phyloP scores from a whole-genome alignment of 2,888 invertebrate species.

The Heliconius ismenius region DNA sequence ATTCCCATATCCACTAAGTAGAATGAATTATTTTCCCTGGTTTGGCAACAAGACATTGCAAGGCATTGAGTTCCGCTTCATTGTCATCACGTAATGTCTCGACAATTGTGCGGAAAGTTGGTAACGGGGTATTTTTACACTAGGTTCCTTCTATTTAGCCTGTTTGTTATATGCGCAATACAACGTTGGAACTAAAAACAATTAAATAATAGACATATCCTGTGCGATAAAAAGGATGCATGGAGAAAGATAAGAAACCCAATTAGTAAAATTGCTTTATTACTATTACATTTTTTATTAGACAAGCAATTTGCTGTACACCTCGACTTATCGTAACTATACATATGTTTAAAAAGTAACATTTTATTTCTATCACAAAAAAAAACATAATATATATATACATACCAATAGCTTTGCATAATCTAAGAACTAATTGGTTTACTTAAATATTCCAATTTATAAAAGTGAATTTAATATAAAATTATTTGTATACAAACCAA shows the following conservation, averaged over 20 bases:
- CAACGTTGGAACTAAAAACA: background rate
- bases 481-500: background rate
- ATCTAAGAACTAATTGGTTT: conserved; percentile 14
- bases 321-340: conserved; percentile 45
- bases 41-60: background rate
- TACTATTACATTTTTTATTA: conserved; percentile 53
- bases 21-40: background rate
- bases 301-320: conserved; percentile 51
- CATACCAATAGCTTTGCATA: conserved; percentile 20
- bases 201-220: background rate
- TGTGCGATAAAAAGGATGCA: background rate
- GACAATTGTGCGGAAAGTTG: background rate
- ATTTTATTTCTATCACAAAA: conserved; percentile 44
- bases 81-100: background rate
- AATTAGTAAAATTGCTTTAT: conserved; percentile 34
- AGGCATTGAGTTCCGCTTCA: background rate
- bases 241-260: background rate
- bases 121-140: background rate
- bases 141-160: background rate
- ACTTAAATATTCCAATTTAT: background rate
- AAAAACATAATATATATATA: conserved; percentile 23
- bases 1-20: background rate
- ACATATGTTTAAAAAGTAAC: conserved; percentile 48
- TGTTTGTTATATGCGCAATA: background rate
- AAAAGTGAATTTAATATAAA: background rate